Conservation (phyloP, 2,888 invertebrate species). For the Megaustenia siamemsis region DNA sequence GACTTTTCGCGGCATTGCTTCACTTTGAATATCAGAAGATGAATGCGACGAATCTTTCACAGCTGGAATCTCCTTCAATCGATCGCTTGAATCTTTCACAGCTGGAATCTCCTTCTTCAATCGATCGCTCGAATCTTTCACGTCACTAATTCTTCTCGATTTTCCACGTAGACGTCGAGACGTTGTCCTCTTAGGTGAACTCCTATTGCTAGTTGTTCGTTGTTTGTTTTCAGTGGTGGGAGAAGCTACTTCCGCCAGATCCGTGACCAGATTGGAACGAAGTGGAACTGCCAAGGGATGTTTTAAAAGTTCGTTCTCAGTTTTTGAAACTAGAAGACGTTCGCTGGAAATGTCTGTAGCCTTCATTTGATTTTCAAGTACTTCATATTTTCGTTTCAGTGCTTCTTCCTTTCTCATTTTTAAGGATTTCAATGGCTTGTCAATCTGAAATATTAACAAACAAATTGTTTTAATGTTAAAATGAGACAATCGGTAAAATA, state of each 20-base stretch:
- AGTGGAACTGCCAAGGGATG: conserved; percentile 38
- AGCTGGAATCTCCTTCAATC: not conserved
- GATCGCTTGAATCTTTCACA: not conserved
- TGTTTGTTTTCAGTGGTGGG: not conserved
- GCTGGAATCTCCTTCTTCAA: not conserved
- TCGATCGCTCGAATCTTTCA: not conserved
- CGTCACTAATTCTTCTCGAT: not conserved
- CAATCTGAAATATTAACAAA: not conserved
- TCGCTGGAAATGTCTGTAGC: not conserved
- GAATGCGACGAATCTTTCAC: not conserved
- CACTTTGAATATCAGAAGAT: too few species aligned
- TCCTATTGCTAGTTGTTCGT: not conserved
- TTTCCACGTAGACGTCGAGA: not conserved
- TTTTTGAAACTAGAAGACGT: not conserved
- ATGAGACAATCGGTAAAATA: too few species aligned
- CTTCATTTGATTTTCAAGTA: not conserved
- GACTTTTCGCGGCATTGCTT: not conserved
- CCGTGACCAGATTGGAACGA: conserved; percentile 30
- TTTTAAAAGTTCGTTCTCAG: conserved; percentile 10
- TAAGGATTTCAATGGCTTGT: conserved; percentile 10
- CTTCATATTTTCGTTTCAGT: not conserved
- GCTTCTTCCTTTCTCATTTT: conserved; percentile 7
- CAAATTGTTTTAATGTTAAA: too few species aligned
- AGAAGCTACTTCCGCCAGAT: not conserved
- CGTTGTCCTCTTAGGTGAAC: not conserved